Evolutionary conservation across 2,797 vertebrate species (phyloP).

Genomic region (Phoeniculus purpureus): DNA sequence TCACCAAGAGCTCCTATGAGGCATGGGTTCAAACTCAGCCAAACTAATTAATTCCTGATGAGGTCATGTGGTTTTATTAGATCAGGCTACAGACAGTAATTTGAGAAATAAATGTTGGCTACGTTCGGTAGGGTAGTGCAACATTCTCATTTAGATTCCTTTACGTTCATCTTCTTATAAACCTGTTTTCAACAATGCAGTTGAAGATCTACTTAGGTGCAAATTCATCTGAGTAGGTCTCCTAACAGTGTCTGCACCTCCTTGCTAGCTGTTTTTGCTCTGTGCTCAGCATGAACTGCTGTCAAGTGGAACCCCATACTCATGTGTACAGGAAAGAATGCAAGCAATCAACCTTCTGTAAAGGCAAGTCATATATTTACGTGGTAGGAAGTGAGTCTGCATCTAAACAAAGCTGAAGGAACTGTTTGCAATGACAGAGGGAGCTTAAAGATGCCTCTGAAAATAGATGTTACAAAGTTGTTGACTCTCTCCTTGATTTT

Average conservation of each 20-base stretch:
- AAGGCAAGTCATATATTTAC: neutral
- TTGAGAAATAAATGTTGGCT: neutral
- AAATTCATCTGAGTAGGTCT: neutral
- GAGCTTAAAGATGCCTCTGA: neutral
- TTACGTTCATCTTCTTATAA: neutral
- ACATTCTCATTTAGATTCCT: neutral
- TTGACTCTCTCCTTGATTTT: neutral
- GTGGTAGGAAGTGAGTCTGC: neutral
- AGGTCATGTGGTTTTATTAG: neutral
- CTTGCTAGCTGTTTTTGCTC: neutral
- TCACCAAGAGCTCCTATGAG: neutral
- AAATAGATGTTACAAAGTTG: neutral
- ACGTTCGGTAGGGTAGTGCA: neutral
- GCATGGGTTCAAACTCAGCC: neutral
- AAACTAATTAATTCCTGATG: neutral
- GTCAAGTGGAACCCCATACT: neutral
- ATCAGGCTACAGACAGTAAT: neutral
- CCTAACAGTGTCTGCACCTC: neutral
- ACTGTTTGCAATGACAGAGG: neutral
- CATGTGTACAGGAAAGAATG: fast-evolving
- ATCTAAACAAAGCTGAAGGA: neutral
- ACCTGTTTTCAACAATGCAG: neutral
- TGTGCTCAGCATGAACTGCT: neutral
- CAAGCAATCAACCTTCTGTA: neutral
- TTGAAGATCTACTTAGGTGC: neutral